Evolutionary conservation across 2,888 invertebrate species (phyloP).

Genomic region (Aethes cnicana): DNA sequence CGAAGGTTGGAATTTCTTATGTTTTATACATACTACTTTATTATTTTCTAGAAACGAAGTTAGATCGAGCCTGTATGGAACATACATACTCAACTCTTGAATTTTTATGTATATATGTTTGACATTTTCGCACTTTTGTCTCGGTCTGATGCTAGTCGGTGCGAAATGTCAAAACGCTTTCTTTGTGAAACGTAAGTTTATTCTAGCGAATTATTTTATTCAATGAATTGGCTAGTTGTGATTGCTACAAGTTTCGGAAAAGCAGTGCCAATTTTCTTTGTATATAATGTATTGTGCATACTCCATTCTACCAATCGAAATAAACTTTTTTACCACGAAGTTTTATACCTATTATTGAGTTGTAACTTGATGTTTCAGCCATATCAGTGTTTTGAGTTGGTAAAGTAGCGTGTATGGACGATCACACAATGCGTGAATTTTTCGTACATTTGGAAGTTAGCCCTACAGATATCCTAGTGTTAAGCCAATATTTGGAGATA

Average conservation of each 20-base stretch:
- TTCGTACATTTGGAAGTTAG: conserved; percentile 71
- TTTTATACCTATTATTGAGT: neutral
- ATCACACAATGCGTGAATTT: conserved; percentile 55
- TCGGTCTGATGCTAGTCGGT: neutral
- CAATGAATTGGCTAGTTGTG: conserved; percentile 14
- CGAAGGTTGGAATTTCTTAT: too few species aligned
- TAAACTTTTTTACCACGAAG: neutral
- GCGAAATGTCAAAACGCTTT: neutral
- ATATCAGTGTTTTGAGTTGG: conserved; percentile 5
- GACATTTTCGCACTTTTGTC: too few species aligned
- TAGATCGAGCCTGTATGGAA: too few species aligned
- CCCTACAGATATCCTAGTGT: conserved; percentile 68
- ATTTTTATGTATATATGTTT: too few species aligned
- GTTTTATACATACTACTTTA: too few species aligned
- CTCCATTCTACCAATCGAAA: conserved; percentile 10
- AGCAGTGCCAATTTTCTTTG: conserved; percentile 53
- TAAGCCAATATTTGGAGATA: conserved; percentile 81
- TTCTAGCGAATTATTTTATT: neutral
- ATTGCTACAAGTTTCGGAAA: conserved; percentile 37
- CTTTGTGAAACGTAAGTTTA: neutral
- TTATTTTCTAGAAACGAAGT: too few species aligned
- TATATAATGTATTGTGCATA: conserved; percentile 23
- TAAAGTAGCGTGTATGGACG: conserved; percentile 11
- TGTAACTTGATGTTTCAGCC: too few species aligned
- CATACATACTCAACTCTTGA: too few species aligned